A percentile compares a stretch with the other conserved stretches of the same genome.
These are phyloP conservation scores for Cheumatopsyche charites DNA, from an alignment of 1,140 invertebrate genomes.

Conservation along the genomic window DNA sequence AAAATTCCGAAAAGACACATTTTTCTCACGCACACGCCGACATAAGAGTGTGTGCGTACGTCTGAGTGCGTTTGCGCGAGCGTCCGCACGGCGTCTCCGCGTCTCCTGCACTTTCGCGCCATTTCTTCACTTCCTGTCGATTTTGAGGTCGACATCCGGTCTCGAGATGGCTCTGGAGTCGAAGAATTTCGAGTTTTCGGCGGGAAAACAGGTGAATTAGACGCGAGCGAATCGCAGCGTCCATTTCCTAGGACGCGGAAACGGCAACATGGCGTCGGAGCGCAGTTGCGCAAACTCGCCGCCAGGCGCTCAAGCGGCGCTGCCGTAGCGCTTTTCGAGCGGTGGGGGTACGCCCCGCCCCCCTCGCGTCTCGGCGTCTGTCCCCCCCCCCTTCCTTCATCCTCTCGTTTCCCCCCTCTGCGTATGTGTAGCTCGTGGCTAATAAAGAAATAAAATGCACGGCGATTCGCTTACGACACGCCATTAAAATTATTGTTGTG, in stretches of 20 bases:
- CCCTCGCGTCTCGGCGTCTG: neutral
- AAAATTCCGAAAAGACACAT: too few relatives aligned
- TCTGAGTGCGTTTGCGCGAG: too few relatives aligned
- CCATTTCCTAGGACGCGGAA: constrained; percentile 34
- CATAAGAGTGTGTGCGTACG: too few relatives aligned
- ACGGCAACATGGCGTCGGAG: constrained; percentile 26
- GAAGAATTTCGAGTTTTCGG: neutral
- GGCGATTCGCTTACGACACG: constrained; percentile 13
- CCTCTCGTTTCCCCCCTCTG: neutral
- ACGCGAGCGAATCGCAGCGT: constrained; percentile 28
- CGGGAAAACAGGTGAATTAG: neutral
- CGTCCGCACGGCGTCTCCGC: neutral
- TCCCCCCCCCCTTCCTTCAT: neutral
- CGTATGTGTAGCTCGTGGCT: neutral
- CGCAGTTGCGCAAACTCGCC: neutral
- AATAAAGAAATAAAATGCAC: constrained; percentile 48
- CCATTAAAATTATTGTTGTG: constrained; percentile 11
- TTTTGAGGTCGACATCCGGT: neutral
- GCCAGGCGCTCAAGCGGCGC: constrained; percentile 1
- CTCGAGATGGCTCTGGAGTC: neutral
- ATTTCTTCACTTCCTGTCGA: neutral
- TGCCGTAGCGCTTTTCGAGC: constrained; percentile 9
- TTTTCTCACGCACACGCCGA: too few relatives aligned
- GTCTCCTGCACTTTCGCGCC: neutral
- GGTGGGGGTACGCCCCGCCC: constrained; percentile 2